Base-by-base conservation (phyloP, 2,888 invertebrate genomes). In the Philhelius pedissequus region DNA sequence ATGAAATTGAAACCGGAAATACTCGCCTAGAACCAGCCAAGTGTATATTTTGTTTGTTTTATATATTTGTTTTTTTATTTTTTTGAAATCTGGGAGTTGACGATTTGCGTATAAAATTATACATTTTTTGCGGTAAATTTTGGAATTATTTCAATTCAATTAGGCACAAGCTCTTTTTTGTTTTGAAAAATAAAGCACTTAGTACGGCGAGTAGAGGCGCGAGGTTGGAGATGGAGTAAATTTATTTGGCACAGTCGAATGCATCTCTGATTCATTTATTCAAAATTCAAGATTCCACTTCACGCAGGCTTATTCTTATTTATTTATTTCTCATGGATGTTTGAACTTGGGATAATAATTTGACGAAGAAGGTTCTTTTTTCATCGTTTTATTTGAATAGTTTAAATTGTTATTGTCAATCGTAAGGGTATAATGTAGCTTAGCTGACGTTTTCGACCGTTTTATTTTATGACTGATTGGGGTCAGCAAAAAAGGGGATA, bases 401-500 rank as follows among this genome's bases (percentile, higher is more conserved):
- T 43, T 66, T 79, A 83, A 79, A 54, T 78, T 82, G 11, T 38
- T 40, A 62, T 74, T 83, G 54, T 74, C 74, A 64, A 50, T 25
- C 48, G 32, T 11, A 18, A 18, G 35, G n/a, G 2, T 6, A n/a
- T 1, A 13, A 35, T 13, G 11, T 13, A 45, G 27, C 50, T 43
- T 45, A 54, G 30, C 60, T 20, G 62, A 8, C 4, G 20, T 20
- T 40, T 73, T 50, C 50, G n/a, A n/a, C n/a, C 11, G 18, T 76
- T 60, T 48, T 5, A 58, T 68, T 68, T 82, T 77, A 45, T 64
- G 64, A 69, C 56, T 64, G 69, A 56, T 68, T 73, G 69, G 78
- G 78, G 82, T 64, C 74, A 54, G 20, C 8, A 25, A 48, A 48
- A 13, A 25, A 7, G 30, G 0, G 27, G 15, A n/a, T 11, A 9